phyloP scores from a whole-genome alignment of 2,113 vertebrate genomes.

The Laterallus jamaicensis region DNA sequence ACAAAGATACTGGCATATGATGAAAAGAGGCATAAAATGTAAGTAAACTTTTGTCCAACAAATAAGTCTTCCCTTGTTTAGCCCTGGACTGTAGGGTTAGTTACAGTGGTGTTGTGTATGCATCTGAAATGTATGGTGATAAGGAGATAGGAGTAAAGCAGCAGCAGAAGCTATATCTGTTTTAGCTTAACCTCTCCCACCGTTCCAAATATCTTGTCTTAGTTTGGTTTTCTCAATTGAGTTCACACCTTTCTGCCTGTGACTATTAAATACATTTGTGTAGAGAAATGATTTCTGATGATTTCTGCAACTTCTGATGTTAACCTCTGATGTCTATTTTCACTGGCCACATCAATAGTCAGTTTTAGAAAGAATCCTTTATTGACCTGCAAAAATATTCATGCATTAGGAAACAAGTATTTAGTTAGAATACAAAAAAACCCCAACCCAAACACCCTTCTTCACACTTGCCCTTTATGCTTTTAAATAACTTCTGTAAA shows the following conservation, averaged over 20 bases:
- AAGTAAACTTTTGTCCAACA: constrained; percentile 54
- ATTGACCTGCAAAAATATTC: neutral
- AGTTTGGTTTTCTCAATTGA: neutral
- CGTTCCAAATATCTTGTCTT: neutral
- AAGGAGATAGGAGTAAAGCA: neutral
- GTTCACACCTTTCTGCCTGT: neutral
- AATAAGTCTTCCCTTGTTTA: neutral
- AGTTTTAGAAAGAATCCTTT: neutral
- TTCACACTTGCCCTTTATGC: neutral
- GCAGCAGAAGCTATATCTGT: neutral
- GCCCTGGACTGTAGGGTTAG: neutral
- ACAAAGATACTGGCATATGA: constrained; percentile 91
- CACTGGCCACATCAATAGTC: neutral
- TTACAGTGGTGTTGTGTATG: neutral
- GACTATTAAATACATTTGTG: neutral
- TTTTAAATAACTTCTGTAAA: neutral
- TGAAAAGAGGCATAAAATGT: constrained; percentile 91
- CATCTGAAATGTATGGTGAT: neutral
- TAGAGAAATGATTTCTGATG: neutral
- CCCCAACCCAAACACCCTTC: neutral
- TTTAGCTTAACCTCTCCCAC: neutral
- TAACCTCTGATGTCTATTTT: neutral
- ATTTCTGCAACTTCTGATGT: neutral
- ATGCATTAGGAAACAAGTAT: neutral
- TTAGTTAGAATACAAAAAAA: neutral